Evolutionary conservation across 1,140 invertebrate species (phyloP).

Genomic region (Pararge aegeria): DNA sequence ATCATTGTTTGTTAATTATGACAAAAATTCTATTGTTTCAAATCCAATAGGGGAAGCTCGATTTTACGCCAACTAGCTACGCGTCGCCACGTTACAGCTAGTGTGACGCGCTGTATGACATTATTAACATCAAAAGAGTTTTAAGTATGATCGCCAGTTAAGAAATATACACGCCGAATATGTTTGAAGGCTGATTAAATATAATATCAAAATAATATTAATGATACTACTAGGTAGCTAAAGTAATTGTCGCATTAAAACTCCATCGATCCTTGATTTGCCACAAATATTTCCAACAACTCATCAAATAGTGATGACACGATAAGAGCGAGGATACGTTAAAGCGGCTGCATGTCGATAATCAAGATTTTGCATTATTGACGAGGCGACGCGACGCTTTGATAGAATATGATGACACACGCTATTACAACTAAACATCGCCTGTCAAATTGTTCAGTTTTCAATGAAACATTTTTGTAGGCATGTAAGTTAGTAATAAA

Average conservation of each 20-base stretch:
- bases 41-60: too few species aligned
- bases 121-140: too few species aligned
- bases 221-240: constrained; percentile 4
- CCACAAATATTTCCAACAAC: constrained; percentile 47
- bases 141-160: too few species aligned
- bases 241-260: constrained; percentile 3
- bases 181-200: too few species aligned
- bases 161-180: too few species aligned
- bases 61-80: too few species aligned
- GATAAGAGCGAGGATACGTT: constrained; percentile 57
- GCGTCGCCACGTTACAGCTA: too few species aligned
- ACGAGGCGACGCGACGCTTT: constrained; percentile 48
- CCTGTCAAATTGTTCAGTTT: constrained; percentile 38
- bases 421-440: constrained; percentile 47
- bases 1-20: too few species aligned
- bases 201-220: too few species aligned
- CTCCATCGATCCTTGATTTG: constrained; percentile 30
- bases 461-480: background rate
- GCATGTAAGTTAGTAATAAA: background rate
- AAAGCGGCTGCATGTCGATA: constrained; percentile 68
- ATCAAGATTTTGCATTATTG: constrained; percentile 70
- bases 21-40: too few species aligned
- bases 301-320: constrained; percentile 61
- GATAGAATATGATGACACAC: constrained; percentile 70
- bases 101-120: too few species aligned